Base-by-base conservation (phyloP, 2,113 vertebrate species). In the Burhinus bistriatus region DNA sequence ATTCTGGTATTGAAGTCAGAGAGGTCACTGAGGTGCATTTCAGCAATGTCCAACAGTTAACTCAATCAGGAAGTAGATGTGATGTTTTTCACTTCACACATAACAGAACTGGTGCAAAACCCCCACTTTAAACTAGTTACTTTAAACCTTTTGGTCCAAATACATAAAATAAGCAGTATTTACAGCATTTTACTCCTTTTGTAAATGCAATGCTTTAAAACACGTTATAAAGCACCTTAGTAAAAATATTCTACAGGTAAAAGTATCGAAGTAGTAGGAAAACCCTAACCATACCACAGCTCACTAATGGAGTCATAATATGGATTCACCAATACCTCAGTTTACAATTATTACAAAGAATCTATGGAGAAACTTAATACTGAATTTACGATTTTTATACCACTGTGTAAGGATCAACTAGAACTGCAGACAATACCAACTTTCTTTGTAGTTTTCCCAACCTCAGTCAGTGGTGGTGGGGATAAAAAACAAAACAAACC, bases 181-280 rank as follows among this genome's bases (percentile, higher is more conserved):
- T 98, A 98, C 98, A 98, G 98, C 98, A 97, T 94, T 98, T 98
- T 97, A 93, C 89, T 97, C 85, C 81, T 95, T 97, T 96, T 98
- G 96, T 97, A 98, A 98, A 98, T 98, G 98, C 97, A 98, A 98
- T 97, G 98, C 98, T 98, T 98, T 98, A 98, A 98, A 98, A 98
- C 98, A 98, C 98, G 30, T 98, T 98, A 98, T 97, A 98, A 98
- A 98, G 98, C 98, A 98, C 98, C 98, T 97, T 98, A 98, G 98
- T 98, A 98, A 98, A 98, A 98, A 98, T 96, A 98, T 97, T 98
- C 98, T 98, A 98, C 98, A 97, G 97, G 97, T 98, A 98, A 98
- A 98, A 98, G 98, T 98, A 98, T 97, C 97, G 97, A 98, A 98
- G 97, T 97, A 97, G 97, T 98, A 98, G 98, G 98, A 98, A 98